phyloP scores from a whole-genome alignment of 2,797 vertebrate species.

The Spondyliosoma cantharus region DNA sequence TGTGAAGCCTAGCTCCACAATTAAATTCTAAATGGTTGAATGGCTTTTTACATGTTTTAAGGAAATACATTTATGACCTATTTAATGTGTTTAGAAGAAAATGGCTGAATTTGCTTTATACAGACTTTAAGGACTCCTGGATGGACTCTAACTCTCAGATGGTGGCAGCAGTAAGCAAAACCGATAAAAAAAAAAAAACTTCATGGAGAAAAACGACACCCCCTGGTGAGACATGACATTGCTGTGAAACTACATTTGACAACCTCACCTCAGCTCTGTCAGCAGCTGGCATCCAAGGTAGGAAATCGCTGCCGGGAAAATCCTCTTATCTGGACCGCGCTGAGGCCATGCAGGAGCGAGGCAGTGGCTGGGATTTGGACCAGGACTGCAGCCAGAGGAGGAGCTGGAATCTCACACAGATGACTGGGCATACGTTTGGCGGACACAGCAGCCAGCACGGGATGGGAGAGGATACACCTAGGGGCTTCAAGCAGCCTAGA shows the following conservation, averaged over 20 bases:
- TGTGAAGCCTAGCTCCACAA: no score
- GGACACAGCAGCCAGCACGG: constrained; percentile 39
- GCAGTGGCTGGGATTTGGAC: constrained; percentile 57
- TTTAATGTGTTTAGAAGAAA: no score
- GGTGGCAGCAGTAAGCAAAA: not conserved
- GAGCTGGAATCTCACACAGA: constrained; percentile 31
- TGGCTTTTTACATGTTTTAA: no score
- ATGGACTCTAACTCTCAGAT: no score
- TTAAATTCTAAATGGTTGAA: no score
- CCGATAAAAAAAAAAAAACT: not conserved
- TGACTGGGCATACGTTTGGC: constrained; percentile 44
- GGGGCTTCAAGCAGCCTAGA: constrained; percentile 29
- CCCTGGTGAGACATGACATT: constrained; percentile 35
- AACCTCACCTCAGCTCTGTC: constrained; percentile 63
- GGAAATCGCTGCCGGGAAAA: constrained; percentile 32
- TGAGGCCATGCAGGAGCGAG: constrained; percentile 43
- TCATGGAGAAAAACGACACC: constrained; percentile 18
- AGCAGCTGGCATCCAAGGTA: constrained; percentile 51
- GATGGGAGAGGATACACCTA: constrained; percentile 44
- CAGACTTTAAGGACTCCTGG: no score
- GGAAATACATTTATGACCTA: no score
- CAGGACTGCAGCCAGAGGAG: constrained; percentile 43
- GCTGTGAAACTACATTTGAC: constrained; percentile 56
- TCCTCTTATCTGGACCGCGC: constrained; percentile 57
- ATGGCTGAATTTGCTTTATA: no score